phyloP scores from a whole-genome alignment of 2,888 invertebrate species.

The Drosophila silvestris region DNA sequence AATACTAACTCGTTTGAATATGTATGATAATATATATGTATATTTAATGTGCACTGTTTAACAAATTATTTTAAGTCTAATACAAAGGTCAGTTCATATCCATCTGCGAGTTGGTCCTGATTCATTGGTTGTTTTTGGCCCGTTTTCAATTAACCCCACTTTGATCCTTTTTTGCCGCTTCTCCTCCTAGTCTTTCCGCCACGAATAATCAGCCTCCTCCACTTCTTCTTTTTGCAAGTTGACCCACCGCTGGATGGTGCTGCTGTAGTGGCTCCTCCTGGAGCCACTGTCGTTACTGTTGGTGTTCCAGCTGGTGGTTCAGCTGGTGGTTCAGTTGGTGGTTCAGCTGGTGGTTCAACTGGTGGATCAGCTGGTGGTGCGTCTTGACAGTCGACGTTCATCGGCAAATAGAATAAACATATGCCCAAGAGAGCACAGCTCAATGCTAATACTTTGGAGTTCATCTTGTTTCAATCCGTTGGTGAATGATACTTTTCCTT shows the following conservation, averaged over 20 bases:
- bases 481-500: conserved; percentile 18
- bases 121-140: neutral
- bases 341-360: no score
- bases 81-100: neutral
- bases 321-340: no score
- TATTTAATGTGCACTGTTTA: no score
- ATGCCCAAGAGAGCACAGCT: conserved; percentile 37
- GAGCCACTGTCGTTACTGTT: conserved; percentile 2
- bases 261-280: conserved; percentile 12
- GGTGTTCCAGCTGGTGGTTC: neutral
- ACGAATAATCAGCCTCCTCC: neutral
- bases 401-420: conserved; percentile 21
- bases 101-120: neutral
- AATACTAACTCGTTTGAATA: no score
- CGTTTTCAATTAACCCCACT: neutral
- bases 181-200: conserved; percentile 11
- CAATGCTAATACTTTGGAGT: conserved; percentile 5
- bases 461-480: conserved; percentile 23
- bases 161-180: neutral
- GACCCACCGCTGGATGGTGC: no score
- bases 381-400: neutral
- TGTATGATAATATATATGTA: no score
- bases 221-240: conserved; percentile 2
- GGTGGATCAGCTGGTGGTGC: no score
- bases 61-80: no score